A percentile compares a stretch with the other conserved stretches of the same genome.
These are phyloP conservation scores for Theristicus caerulescens DNA, from an alignment of 2,113 vertebrate species.

Conservation along the genomic window DNA sequence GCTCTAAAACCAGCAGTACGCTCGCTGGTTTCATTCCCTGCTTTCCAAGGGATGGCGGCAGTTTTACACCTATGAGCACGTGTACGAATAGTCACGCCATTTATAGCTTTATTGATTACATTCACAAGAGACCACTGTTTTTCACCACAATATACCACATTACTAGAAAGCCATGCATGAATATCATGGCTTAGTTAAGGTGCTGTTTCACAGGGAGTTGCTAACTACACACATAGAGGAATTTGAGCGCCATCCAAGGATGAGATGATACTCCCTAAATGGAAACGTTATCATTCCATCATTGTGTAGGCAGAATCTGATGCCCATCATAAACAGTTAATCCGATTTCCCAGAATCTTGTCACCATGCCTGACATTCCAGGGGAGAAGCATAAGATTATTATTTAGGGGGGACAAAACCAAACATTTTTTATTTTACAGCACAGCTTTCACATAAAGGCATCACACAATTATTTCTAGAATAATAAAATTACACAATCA, in stretches of 20 bases:
- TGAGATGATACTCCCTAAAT: background rate
- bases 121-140: background rate
- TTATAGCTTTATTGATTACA: background rate
- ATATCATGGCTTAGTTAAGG: background rate
- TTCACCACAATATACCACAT: background rate
- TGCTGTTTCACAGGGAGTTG: background rate
- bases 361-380: background rate
- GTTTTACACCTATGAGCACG: fast-evolving
- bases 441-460: conserved; percentile 15
- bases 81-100: fast-evolving
- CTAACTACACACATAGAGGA: background rate
- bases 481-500: background rate
- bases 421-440: background rate
- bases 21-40: background rate
- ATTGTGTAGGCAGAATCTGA: background rate
- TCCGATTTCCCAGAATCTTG: background rate
- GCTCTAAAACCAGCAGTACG: fast-evolving
- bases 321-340: background rate
- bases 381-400: background rate
- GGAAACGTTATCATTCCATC: background rate
- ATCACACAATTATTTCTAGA: background rate
- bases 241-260: background rate
- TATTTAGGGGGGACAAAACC: background rate
- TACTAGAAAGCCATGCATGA: background rate
- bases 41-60: background rate